Evolutionary conservation across 2,113 vertebrate species (phyloP).

Genomic region (Gavia stellata): DNA sequence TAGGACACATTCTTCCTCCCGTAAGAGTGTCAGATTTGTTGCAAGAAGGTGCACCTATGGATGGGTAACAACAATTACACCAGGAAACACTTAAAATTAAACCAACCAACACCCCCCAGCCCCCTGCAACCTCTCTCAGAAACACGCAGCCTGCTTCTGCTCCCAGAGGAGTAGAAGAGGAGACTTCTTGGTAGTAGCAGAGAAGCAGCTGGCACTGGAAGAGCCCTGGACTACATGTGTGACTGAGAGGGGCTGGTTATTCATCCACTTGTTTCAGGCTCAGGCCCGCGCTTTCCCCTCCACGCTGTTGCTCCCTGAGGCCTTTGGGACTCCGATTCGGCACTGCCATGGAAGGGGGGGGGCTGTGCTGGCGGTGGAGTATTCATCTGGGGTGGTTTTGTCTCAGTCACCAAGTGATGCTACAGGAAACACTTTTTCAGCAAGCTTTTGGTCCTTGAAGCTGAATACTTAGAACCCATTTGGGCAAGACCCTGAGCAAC

Average conservation of each 20-base stretch:
- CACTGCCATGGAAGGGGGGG: neutral
- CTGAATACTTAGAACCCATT: neutral
- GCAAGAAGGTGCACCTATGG: neutral
- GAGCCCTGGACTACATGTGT: neutral
- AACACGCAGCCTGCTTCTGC: neutral
- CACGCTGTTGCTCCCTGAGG: neutral
- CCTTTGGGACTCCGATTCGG: neutral
- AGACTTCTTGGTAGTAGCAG: neutral
- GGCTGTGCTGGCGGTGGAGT: neutral
- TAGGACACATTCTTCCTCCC: neutral
- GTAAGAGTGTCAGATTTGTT: neutral
- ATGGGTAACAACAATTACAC: neutral
- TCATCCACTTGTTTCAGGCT: neutral
- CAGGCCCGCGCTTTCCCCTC: neutral
- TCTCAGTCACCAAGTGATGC: neutral
- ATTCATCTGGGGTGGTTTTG: neutral
- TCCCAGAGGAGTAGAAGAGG: neutral
- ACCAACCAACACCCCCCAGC: neutral
- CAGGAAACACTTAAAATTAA: neutral
- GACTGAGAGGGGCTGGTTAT: neutral
- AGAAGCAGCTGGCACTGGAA: neutral
- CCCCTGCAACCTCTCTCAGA: neutral
- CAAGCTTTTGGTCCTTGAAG: neutral
- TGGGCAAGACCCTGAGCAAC: neutral
- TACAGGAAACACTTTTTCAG: neutral